phyloP scores from a whole-genome alignment of 2,113 vertebrate genomes.

The Melanerpes formicivorus region DNA sequence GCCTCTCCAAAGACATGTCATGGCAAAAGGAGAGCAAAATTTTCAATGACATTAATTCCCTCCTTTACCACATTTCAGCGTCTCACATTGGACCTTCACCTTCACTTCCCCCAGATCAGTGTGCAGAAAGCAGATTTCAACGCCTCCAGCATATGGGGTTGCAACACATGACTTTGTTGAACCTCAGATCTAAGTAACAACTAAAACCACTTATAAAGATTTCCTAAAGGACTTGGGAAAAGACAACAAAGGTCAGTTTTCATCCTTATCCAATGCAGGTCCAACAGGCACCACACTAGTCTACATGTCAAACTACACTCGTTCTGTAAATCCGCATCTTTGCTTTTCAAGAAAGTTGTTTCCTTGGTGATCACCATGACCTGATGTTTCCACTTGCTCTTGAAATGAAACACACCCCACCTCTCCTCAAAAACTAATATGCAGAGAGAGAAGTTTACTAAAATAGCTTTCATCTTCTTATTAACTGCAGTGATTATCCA shows the following conservation, averaged over 20 bases:
- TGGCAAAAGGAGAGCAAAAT: background rate
- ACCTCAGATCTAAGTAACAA: background rate
- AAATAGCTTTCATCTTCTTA: background rate
- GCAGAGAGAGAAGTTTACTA: background rate
- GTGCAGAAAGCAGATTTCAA: background rate
- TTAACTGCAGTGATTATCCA: background rate
- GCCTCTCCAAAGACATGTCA: background rate
- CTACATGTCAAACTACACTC: background rate
- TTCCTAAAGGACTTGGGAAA: background rate
- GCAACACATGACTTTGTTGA: rapidly evolving
- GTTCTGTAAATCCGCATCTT: background rate
- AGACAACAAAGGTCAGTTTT: background rate
- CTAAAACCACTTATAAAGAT: background rate
- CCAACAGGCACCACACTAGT: background rate
- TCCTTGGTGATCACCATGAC: background rate
- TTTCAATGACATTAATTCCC: background rate
- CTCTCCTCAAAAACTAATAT: too few relatives aligned
- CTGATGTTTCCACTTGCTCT: background rate
- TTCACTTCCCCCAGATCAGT: background rate
- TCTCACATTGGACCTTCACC: rapidly evolving
- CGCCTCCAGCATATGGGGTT: background rate
- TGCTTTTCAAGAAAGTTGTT: background rate
- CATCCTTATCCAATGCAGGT: background rate
- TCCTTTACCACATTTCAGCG: background rate
- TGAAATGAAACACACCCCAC: background rate